phyloP scores from a whole-genome alignment of 2,113 vertebrate genomes.

The Calcarius ornatus region DNA sequence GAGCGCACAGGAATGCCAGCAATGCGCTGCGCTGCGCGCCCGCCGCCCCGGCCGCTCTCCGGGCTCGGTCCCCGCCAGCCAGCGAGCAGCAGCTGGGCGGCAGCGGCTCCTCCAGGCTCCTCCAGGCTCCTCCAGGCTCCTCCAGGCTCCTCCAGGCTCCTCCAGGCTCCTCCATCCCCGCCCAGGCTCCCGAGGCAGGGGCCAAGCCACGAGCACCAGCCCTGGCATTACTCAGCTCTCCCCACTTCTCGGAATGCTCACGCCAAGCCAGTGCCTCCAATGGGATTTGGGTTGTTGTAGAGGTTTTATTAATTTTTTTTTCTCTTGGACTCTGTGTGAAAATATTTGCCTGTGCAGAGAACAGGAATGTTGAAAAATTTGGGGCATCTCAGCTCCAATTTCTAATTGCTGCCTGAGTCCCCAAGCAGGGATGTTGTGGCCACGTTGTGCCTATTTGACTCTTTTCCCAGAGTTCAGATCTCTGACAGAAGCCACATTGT shows the following conservation, averaged over 20 bases:
- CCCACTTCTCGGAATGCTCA: background rate
- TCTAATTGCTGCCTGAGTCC: background rate
- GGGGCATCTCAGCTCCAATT: background rate
- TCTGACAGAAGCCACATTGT: background rate
- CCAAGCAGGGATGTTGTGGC: background rate
- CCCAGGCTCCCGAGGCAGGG: conserved; percentile 2
- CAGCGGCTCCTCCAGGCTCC: background rate
- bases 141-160: background rate
- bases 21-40: background rate
- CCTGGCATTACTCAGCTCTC: background rate
- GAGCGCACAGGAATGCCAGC: background rate
- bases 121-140: too few relatives aligned
- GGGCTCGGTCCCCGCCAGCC: background rate
- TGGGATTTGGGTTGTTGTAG: background rate
- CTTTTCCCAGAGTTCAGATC: background rate
- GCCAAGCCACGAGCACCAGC: conserved; percentile 15
- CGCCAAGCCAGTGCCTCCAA: background rate
- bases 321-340: background rate
- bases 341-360: background rate
- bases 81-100: background rate
- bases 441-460: background rate
- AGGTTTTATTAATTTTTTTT: background rate
- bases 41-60: background rate
- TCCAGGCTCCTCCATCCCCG: background rate
- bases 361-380: background rate